Evolutionary conservation across 2,113 vertebrate species (phyloP).

Genomic region (Tringa solitaria): DNA sequence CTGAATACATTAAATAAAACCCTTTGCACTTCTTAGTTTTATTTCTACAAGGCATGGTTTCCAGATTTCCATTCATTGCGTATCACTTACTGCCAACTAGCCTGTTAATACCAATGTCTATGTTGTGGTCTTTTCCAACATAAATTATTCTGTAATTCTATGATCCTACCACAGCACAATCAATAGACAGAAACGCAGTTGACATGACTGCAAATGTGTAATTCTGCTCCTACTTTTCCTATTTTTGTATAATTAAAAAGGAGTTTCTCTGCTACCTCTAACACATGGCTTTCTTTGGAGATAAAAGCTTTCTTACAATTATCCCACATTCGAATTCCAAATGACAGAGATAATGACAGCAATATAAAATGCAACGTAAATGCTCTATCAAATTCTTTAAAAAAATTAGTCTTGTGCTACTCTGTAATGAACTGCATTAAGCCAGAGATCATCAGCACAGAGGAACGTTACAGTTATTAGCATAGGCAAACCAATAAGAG

Average conservation of each 20-base stretch:
- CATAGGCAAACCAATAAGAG: background rate
- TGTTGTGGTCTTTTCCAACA: background rate
- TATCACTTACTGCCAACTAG: background rate
- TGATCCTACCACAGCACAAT: background rate
- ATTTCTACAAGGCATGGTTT: background rate
- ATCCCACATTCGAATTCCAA: background rate
- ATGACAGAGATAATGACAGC: background rate
- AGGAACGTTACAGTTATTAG: background rate
- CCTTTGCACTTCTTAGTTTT: background rate
- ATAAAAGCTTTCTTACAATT: background rate
- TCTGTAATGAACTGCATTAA: background rate
- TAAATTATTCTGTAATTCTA: background rate
- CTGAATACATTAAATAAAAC: background rate
- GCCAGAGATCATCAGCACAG: background rate
- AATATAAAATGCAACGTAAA: background rate
- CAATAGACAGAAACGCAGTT: background rate
- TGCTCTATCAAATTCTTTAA: background rate
- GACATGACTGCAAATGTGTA: too few relatives aligned
- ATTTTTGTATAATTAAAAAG: background rate
- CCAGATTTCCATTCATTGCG: background rate
- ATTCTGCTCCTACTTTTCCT: background rate
- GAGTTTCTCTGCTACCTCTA: background rate
- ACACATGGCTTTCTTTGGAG: background rate
- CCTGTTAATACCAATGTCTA: background rate
- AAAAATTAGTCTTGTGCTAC: background rate